phyloP scores from a whole-genome alignment of 2,888 invertebrate species.

The Malthinus flaveolus region DNA sequence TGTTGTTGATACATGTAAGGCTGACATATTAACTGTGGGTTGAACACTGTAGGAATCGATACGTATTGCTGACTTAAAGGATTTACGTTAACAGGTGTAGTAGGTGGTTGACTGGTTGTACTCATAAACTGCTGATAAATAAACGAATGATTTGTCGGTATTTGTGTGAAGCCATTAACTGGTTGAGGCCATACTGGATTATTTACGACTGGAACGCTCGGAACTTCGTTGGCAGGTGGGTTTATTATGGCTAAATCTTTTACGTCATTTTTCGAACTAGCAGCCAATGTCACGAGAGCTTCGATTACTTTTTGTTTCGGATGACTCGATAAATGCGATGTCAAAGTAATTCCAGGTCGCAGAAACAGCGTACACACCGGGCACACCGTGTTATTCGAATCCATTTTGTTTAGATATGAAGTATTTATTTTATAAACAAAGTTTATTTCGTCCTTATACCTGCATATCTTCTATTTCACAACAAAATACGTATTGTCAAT shows the following conservation, averaged over 20 bases:
- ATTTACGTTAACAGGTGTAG: slow-evolving; percentile 50
- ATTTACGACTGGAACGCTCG: background rate
- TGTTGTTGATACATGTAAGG: slow-evolving; percentile 62
- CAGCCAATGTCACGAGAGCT: slow-evolving; percentile 60
- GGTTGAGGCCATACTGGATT: slow-evolving; percentile 14
- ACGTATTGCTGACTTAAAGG: slow-evolving; percentile 60
- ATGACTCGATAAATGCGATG: slow-evolving; percentile 81
- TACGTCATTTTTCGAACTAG: slow-evolving; percentile 30
- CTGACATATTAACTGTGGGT: slow-evolving; percentile 50
- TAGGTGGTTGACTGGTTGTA: slow-evolving; percentile 48
- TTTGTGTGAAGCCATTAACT: slow-evolving; percentile 9
- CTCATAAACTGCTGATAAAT: slow-evolving; percentile 63
- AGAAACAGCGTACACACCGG: slow-evolving; percentile 85
- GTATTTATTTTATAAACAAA: slow-evolving; percentile 3
- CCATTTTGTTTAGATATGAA: slow-evolving; percentile 40
- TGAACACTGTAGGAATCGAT: slow-evolving; percentile 56
- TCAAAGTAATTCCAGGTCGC: slow-evolving; percentile 79
- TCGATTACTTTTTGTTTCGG: slow-evolving; percentile 88
- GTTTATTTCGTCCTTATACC: background rate
- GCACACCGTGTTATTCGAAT: slow-evolving; percentile 59
- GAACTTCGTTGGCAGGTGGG: background rate
- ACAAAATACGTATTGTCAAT: background rate
- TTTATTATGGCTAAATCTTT: slow-evolving; percentile 30
- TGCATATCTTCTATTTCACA: slow-evolving; percentile 6
- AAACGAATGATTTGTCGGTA: slow-evolving; percentile 54